A percentile compares a stretch with the other conserved stretches of the same genome.
Evolutionary conservation across 1,140 invertebrate species (phyloP).

Genomic region (Apis laboriosa): DNA sequence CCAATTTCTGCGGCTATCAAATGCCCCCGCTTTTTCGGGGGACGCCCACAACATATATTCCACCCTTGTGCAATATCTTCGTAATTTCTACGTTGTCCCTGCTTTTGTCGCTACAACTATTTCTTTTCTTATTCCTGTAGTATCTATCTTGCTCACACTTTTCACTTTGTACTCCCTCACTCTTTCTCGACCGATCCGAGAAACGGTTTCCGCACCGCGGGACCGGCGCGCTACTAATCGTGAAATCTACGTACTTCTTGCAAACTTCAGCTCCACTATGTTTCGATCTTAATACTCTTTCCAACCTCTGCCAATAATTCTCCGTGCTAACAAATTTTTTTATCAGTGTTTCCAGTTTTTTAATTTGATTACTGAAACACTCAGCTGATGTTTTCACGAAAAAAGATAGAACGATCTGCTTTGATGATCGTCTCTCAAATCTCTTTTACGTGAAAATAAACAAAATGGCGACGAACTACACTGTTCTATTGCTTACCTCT

Average conservation of each 20-base stretch:
- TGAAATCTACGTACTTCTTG: constrained; percentile 35
- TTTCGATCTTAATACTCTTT: constrained; percentile 12
- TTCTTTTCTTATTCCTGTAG: constrained; percentile 23
- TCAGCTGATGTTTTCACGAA: constrained; percentile 36
- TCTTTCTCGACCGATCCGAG: constrained; percentile 36
- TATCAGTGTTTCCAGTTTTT: constrained; percentile 26
- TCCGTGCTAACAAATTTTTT: background rate
- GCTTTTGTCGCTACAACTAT: constrained; percentile 34
- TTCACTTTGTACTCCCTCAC: background rate
- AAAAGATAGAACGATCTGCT: constrained; percentile 36
- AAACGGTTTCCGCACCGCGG: constrained; percentile 48
- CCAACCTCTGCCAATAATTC: constrained; percentile 6
- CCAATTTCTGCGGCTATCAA: constrained; percentile 75
- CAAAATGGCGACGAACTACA: constrained; percentile 74
- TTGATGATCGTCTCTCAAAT: constrained; percentile 50
- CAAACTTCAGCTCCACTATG: constrained; percentile 11
- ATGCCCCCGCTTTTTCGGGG: constrained; percentile 70
- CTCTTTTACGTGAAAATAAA: constrained; percentile 74
- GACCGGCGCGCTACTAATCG: constrained; percentile 50
- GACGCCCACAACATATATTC: constrained; percentile 75
- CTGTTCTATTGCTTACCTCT: constrained; percentile 50
- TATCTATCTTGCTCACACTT: constrained; percentile 28
- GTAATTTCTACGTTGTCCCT: constrained; percentile 40
- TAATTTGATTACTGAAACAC: constrained; percentile 21
- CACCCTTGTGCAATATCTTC: constrained; percentile 58